These are phyloP conservation scores for Calliopum simillimum DNA, from an alignment of 2,888 invertebrate genomes.

Conservation along the genomic window DNA sequence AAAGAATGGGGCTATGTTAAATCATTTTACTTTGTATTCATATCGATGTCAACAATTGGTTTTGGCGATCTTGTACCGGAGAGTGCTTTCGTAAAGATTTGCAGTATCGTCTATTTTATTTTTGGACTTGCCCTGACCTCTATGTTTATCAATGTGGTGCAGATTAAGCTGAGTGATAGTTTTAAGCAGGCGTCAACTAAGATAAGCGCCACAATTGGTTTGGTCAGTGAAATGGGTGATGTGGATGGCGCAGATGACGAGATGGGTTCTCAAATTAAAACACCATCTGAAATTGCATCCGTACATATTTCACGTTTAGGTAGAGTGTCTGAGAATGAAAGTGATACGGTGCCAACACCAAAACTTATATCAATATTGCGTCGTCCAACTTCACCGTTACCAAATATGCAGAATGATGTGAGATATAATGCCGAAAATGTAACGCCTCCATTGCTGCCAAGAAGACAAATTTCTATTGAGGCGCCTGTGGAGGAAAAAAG, in stretches of 20 bases:
- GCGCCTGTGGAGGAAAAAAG: constrained; percentile 43
- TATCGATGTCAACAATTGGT: constrained; percentile 97
- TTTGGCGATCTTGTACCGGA: constrained; percentile 92
- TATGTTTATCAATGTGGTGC: constrained; percentile 97
- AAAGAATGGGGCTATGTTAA: constrained; percentile 88
- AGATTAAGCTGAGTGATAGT: constrained; percentile 82
- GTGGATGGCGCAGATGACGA: constrained; percentile 24
- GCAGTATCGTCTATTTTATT: constrained; percentile 91
- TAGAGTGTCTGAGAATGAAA: constrained; percentile 56
- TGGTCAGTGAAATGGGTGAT: constrained; percentile 66
- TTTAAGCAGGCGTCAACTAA: constrained; percentile 87
- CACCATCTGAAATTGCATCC: constrained; percentile 59
- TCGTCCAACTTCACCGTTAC: constrained; percentile 52
- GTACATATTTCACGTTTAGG: constrained; percentile 58
- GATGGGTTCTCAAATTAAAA: constrained; percentile 50
- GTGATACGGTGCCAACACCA: constrained; percentile 36
- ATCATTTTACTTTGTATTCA: constrained; percentile 96
- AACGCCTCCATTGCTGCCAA: constrained; percentile 59
- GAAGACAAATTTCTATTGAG: constrained; percentile 47
- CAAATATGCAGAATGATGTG: not conserved
- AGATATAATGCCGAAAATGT: constrained; percentile 32
- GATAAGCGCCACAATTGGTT: constrained; percentile 85
- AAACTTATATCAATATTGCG: constrained; percentile 53
- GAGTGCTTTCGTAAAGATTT: constrained; percentile 88
- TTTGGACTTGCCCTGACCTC: constrained; percentile 95